These are phyloP conservation scores for Ochlodes sylvanus DNA, from an alignment of 2,888 invertebrate species.

Conservation along the genomic window DNA sequence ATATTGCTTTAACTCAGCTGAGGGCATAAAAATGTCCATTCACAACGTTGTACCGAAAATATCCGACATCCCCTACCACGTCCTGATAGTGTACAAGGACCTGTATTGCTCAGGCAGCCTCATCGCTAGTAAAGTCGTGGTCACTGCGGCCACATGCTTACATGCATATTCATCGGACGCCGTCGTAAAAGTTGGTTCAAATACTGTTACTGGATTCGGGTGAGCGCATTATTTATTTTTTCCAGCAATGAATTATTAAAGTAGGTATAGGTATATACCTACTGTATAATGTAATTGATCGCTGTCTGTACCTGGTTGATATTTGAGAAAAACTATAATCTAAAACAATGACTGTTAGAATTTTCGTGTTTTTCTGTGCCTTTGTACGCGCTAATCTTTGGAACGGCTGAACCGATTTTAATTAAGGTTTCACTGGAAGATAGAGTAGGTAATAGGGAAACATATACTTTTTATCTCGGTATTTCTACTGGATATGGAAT, in stretches of 20 bases:
- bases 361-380: too few species aligned
- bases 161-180: conserved; percentile 43
- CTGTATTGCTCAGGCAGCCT: conserved; percentile 70
- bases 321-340: neutral
- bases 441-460: too few species aligned
- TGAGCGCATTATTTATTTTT: conserved; percentile 25
- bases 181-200: conserved; percentile 63
- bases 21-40: conserved; percentile 9
- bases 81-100: conserved; percentile 60
- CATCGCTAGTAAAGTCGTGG: conserved; percentile 60
- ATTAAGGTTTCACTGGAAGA: too few species aligned
- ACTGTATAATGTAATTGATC: neutral
- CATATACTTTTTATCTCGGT: too few species aligned
- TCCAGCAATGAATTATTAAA: neutral
- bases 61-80: conserved; percentile 60
- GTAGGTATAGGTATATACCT: neutral
- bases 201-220: conserved; percentile 50
- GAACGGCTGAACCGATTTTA: too few species aligned
- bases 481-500: too few species aligned
- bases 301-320: neutral
- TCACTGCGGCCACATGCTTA: conserved; percentile 70
- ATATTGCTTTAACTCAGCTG: conserved; percentile 42
- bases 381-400: too few species aligned
- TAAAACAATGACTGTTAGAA: too few species aligned
- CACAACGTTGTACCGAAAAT: conserved; percentile 36